A percentile compares a stretch with the other conserved stretches of the same genome.
Evolutionary conservation across 1,140 invertebrate species (phyloP).

Genomic region (Himalopsyche phryganea): DNA sequence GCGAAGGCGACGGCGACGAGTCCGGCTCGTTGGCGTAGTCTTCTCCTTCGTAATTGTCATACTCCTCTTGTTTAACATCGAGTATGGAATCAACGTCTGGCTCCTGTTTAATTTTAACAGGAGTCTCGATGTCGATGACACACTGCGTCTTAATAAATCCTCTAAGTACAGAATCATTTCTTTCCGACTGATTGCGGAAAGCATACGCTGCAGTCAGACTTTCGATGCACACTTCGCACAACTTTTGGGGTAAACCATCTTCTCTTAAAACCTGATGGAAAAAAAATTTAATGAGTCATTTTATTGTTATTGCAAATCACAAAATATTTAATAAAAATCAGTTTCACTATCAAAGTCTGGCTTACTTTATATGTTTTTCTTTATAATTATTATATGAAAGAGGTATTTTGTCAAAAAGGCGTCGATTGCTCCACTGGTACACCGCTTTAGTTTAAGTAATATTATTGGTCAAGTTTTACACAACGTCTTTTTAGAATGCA

Average conservation of each 20-base stretch:
- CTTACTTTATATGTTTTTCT: too few species aligned
- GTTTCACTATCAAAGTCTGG: too few species aligned
- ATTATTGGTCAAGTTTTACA: too few species aligned
- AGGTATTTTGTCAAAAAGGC: too few species aligned
- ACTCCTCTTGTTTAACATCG: constrained; percentile 26
- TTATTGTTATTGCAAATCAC: too few species aligned
- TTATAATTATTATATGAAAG: too few species aligned
- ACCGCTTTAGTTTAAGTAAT: too few species aligned
- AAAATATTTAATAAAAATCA: too few species aligned
- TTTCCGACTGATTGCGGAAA: constrained; percentile 42
- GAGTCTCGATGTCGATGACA: background rate
- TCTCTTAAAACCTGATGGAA: constrained; percentile 40
- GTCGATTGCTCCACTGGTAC: too few species aligned
- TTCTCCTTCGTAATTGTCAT: constrained; percentile 11
- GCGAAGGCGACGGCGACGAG: background rate
- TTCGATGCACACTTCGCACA: constrained; percentile 44
- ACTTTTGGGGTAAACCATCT: constrained; percentile 46
- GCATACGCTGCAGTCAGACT: constrained; percentile 38
- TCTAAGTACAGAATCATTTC: constrained; percentile 39
- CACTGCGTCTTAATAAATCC: constrained; percentile 31
- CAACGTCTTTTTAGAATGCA: too few species aligned
- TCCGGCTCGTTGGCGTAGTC: constrained; percentile 9
- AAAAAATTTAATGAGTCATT: constrained; percentile 16
- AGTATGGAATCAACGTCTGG: constrained; percentile 17
- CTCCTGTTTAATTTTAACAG: constrained; percentile 28